Evolutionary conservation across 2,888 invertebrate genomes (phyloP), one percentile per base, ranked within the genome.

Genomic region (Tetrapedia diversipes): DNA sequence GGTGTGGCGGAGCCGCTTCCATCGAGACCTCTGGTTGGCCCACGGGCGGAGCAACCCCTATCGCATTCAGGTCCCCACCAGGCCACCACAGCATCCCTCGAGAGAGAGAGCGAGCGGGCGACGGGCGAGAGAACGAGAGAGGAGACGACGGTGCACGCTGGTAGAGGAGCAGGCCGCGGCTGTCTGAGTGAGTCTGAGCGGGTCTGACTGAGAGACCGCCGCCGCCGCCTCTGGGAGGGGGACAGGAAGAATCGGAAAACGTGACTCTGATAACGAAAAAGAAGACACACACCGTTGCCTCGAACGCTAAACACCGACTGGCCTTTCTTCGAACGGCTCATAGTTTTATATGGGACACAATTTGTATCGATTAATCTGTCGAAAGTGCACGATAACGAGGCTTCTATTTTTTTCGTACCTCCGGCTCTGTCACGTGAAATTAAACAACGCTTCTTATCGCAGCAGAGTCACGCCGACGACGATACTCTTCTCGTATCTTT

Each of bases 1-100:
- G 91, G 91, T 90, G 91, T 91, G 91, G 91, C 91, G 86, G 88
- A 80, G 77, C 81, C 84, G 86, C 86, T 86, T 85, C 87, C 85
- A 88, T 82, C 90, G 87, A 87, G 87, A 86, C 61, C 84, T 86
- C 91, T 90, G 91, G 91, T 91, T 91, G 91, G 91, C 87, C 86
- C 90, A 88, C 90, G 86, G 91, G 91, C 91, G 91, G 91, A 90
- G 91, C 91, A 86, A 91, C 90, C 91, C 91, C 91, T 90, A 88
- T 89, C 88, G 85, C 86, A 83, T 86, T 81, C 77, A 64, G 70
- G 61, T 76, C 79, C 79, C 83, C 84, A 82, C 78, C 86, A 85
- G 69, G 57, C 76, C 60, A 32, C 76, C 81, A 72, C 89, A 90
- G 89, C 89, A 90, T 90, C 90, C 88, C 87, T 86, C 81, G 81